These are phyloP conservation scores for Phylloscopus collybita DNA, from an alignment of 2,797 vertebrate species.

Conservation along the genomic window DNA sequence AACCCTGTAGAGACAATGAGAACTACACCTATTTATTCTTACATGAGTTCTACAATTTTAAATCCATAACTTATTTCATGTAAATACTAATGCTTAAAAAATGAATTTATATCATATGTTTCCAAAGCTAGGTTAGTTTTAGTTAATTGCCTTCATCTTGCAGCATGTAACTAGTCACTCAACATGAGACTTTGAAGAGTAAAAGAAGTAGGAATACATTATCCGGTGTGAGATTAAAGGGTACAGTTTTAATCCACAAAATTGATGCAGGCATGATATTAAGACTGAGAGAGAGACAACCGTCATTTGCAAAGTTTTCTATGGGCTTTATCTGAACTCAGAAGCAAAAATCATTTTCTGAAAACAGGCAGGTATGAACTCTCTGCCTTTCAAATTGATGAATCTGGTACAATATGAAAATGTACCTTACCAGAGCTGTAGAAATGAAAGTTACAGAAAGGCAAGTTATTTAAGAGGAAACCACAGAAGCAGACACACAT, in stretches of 20 bases:
- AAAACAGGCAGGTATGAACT: not conserved
- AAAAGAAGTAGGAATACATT: not conserved
- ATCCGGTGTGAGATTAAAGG: not conserved
- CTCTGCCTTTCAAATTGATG: not conserved
- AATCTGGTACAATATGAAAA: not conserved
- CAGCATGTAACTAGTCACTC: not conserved
- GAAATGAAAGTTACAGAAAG: not conserved
- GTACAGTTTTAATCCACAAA: not conserved
- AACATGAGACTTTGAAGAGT: not conserved
- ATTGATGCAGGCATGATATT: not conserved
- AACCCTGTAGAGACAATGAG: not conserved
- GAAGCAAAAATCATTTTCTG: not conserved
- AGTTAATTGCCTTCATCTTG: not conserved
- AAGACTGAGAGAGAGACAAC: not conserved
- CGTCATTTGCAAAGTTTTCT: not conserved
- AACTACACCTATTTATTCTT: not conserved
- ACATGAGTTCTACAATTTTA: not conserved
- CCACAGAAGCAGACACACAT: not conserved
- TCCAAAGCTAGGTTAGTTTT: not conserved
- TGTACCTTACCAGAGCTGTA: not conserved
- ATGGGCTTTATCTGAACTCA: not conserved
- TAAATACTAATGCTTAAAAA: not conserved
- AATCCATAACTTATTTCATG: not conserved
- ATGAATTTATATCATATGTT: not conserved
- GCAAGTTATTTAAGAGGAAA: not conserved